Percentiles rank a stretch among this genome's conserved stretches.
phyloP scores from a whole-genome alignment of 2,888 invertebrate genomes.

The Xestia xanthographa region DNA sequence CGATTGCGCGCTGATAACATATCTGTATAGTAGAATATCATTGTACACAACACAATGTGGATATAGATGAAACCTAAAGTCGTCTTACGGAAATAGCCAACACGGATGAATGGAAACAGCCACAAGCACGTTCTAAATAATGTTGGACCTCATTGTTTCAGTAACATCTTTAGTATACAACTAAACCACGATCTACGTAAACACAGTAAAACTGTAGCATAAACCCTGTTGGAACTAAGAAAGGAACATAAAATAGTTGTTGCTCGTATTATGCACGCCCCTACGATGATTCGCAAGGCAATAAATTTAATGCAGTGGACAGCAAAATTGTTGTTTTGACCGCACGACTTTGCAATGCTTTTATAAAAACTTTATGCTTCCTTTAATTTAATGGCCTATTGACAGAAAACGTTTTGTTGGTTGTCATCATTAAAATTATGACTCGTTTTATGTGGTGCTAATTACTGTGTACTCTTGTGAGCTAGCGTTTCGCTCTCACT shows the following conservation, averaged over 20 bases:
- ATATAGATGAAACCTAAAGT: neutral
- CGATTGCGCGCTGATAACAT: no score
- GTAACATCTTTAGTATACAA: conserved; percentile 42
- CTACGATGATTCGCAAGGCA: conserved; percentile 86
- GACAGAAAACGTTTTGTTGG: conserved; percentile 77
- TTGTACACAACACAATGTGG: no score
- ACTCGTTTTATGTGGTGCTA: conserved; percentile 67
- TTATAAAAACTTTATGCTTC: conserved; percentile 76
- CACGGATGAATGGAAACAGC: conserved; percentile 29
- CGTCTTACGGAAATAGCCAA: conserved; percentile 25
- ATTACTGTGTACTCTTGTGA: conserved; percentile 60
- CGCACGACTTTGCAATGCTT: conserved; percentile 81
- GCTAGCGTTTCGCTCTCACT: conserved; percentile 55
- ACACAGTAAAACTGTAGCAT: conserved; percentile 77
- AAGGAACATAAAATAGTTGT: conserved; percentile 87
- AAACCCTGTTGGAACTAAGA: conserved; percentile 78
- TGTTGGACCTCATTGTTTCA: conserved; percentile 39
- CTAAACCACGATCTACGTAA: conserved; percentile 63
- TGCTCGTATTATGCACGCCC: conserved; percentile 88
- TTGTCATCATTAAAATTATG: conserved; percentile 75
- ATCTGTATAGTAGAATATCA: no score
- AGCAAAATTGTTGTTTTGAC: conserved; percentile 89
- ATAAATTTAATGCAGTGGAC: conserved; percentile 89
- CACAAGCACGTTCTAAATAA: conserved; percentile 45
- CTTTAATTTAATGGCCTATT: conserved; percentile 80